Conservation (phyloP, 2,113 vertebrate species). For the Engystomops pustulosus region DNA sequence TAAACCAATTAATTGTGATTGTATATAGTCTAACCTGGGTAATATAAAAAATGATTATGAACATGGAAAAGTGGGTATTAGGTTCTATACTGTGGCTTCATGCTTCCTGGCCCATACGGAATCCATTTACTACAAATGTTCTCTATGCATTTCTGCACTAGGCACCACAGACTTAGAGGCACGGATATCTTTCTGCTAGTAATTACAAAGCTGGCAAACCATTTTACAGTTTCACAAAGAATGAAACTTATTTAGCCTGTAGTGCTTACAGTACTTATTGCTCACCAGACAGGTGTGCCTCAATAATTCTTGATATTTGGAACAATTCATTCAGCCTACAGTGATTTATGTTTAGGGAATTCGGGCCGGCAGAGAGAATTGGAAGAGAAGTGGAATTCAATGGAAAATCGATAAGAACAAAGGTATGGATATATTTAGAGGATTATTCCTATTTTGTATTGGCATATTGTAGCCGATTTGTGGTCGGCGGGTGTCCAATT, state of each 20-base stretch:
- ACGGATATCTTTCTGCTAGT: slow-evolving; percentile 59
- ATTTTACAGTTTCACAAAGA: slow-evolving; percentile 51
- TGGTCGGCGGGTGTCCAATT: background rate
- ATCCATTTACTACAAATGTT: slow-evolving; percentile 57
- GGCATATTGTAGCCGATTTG: background rate
- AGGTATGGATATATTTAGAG: background rate
- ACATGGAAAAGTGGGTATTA: slow-evolving; percentile 30
- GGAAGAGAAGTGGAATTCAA: slow-evolving; percentile 30
- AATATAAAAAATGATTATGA: slow-evolving; percentile 31
- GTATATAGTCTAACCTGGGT: background rate
- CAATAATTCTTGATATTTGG: slow-evolving; percentile 47
- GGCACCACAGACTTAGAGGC: slow-evolving; percentile 56
- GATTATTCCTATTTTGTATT: background rate
- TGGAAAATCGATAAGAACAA: slow-evolving; percentile 23
- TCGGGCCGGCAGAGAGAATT: slow-evolving; percentile 1
- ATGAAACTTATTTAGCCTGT: slow-evolving; percentile 54
- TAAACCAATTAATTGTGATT: background rate
- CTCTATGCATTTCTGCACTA: slow-evolving; percentile 52
- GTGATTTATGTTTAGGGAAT: slow-evolving; percentile 47
- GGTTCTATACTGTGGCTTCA: slow-evolving; percentile 19
- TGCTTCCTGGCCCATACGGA: slow-evolving; percentile 51
- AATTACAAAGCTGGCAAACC: slow-evolving; percentile 57
- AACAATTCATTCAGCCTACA: slow-evolving; percentile 25
- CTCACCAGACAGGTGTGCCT: slow-evolving; percentile 57
- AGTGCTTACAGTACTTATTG: slow-evolving; percentile 51